Conservation (phyloP, 2,888 invertebrate species). For the Cephus rjabovi region DNA sequence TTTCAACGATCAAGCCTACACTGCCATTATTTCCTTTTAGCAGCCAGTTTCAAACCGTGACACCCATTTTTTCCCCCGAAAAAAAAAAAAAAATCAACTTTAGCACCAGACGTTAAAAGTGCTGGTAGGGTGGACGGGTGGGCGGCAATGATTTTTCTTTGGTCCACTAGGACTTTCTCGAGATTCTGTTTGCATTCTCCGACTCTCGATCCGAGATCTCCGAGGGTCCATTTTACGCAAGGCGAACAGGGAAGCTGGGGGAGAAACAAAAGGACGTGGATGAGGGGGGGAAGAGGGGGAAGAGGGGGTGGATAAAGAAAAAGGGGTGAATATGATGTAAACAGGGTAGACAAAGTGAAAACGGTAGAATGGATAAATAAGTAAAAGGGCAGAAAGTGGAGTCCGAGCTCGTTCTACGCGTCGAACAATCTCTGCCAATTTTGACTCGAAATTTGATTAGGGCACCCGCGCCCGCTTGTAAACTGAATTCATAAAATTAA, state of each 20-base stretch:
- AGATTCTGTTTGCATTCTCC: not conserved
- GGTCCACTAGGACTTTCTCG: not conserved
- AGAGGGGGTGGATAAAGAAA: too few species aligned
- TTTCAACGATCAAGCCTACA: not conserved
- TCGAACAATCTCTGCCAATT: slow-evolving; percentile 62
- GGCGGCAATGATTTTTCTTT: not conserved
- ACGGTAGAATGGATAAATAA: not conserved
- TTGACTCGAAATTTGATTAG: slow-evolving; percentile 56
- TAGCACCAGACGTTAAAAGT: not conserved
- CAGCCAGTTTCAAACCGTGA: not conserved
- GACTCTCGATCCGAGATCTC: not conserved
- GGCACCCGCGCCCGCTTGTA: slow-evolving; percentile 53
- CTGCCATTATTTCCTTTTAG: not conserved
- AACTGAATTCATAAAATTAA: slow-evolving; percentile 62
- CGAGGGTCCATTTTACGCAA: not conserved
- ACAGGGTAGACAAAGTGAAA: not conserved
- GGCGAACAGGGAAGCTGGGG: not conserved
- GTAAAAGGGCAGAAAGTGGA: not conserved
- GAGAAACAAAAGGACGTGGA: too few species aligned
- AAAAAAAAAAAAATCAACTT: not conserved
- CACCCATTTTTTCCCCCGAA: too few species aligned
- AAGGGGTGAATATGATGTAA: too few species aligned
- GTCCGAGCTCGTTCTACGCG: not conserved
- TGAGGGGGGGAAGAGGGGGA: too few species aligned
- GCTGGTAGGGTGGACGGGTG: not conserved